Evolutionary conservation across 2,888 invertebrate species (phyloP).

Genomic region (Leucophenga montana): DNA sequence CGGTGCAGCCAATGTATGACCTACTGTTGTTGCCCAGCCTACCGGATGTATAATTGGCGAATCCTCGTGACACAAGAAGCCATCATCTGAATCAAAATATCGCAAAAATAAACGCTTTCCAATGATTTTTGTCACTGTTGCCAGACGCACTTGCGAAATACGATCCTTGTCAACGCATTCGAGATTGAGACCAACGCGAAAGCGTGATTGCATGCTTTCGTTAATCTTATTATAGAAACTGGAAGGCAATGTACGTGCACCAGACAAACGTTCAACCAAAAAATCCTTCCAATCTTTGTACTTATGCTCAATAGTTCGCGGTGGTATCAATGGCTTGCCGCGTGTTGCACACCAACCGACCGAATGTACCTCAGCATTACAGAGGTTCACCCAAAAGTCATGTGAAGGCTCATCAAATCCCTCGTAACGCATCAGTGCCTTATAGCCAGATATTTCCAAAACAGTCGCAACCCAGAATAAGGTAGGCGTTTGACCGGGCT

Average conservation of each 20-base stretch:
- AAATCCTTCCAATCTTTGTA: conserved; percentile 98
- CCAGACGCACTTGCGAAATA: conserved; percentile 93
- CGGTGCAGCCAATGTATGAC: conserved; percentile 91
- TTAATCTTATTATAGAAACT: conserved; percentile 92
- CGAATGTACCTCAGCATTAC: conserved; percentile 94
- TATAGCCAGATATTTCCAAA: conserved; percentile 90
- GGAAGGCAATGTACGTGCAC: conserved; percentile 94
- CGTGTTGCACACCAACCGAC: conserved; percentile 98
- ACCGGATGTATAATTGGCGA: conserved; percentile 95
- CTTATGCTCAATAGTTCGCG: conserved; percentile 92
- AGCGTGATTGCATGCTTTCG: conserved; percentile 87
- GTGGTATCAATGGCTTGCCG: conserved; percentile 95
- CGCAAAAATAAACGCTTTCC: conserved; percentile 93
- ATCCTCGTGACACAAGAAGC: conserved; percentile 98
- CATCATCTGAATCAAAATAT: conserved; percentile 90
- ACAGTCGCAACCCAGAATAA: conserved; percentile 98
- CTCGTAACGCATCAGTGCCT: conserved; percentile 88
- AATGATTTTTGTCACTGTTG: conserved; percentile 90
- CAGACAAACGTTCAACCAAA: conserved; percentile 90
- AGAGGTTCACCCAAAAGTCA: conserved; percentile 98
- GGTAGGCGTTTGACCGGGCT: conserved; percentile 78
- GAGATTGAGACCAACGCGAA: conserved; percentile 86
- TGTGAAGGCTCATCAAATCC: conserved; percentile 92
- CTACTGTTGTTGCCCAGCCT: conserved; percentile 94
- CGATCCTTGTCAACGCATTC: conserved; percentile 97